Evolutionary conservation across 1,140 invertebrate species (phyloP).

Genomic region (Polypedilum pembai): DNA sequence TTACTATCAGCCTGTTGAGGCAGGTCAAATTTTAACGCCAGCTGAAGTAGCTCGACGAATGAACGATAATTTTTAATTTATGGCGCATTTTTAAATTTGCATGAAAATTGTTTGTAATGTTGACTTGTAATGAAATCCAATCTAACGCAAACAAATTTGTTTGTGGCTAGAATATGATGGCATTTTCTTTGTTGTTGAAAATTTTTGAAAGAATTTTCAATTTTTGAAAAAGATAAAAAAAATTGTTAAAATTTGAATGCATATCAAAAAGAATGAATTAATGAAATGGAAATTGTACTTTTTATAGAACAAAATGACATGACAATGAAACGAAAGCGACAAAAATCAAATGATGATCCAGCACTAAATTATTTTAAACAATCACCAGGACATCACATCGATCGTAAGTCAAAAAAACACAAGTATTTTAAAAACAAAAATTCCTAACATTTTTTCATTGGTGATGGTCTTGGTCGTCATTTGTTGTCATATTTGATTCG

Average conservation of each 20-base stretch:
- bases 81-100: not conserved
- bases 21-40: slow-evolving; percentile 50
- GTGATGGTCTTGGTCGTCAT: not conserved
- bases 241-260: slow-evolving; percentile 30
- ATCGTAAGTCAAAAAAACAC: slow-evolving; percentile 49
- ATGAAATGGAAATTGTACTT: slow-evolving; percentile 39
- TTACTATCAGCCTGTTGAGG: slow-evolving; percentile 77
- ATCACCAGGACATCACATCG: slow-evolving; percentile 46
- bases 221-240: slow-evolving; percentile 29
- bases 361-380: slow-evolving; percentile 47
- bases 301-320: slow-evolving; percentile 45
- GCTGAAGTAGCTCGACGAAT: slow-evolving; percentile 30
- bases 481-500: too few relatives aligned
- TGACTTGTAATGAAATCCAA: not conserved
- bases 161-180: not conserved
- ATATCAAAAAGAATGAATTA: slow-evolving; percentile 36
- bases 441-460: slow-evolving; percentile 22
- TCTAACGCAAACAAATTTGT: not conserved
- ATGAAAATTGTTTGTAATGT: not conserved
- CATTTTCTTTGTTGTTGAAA: slow-evolving; percentile 24
- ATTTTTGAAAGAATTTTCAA: not conserved
- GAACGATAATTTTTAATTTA: not conserved
- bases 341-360: slow-evolving; percentile 51
- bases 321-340: slow-evolving; percentile 49
- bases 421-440: not conserved